A percentile compares a stretch with the other conserved stretches of the same genome.
phyloP scores from a whole-genome alignment of 2,113 vertebrate genomes.

The Macheiramphus alcinus region DNA sequence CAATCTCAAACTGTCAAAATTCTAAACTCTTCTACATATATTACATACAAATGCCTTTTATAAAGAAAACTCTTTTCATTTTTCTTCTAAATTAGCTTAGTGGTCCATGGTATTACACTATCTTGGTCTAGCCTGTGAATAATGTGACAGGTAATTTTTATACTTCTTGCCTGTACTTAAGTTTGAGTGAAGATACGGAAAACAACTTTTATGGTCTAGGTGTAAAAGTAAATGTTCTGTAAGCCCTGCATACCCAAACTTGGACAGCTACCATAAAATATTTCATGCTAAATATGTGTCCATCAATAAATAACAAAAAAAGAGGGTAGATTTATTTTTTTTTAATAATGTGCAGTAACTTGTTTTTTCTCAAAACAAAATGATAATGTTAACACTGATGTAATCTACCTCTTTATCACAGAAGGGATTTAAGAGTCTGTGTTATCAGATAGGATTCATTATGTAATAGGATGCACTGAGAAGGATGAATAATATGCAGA shows the following conservation, averaged over 20 bases:
- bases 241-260: constrained; percentile 43
- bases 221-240: constrained; percentile 82
- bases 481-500: constrained; percentile 14
- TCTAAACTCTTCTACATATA: constrained; percentile 72
- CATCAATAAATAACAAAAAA: constrained; percentile 45
- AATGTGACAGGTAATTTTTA: constrained; percentile 75
- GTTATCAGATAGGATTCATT: neutral
- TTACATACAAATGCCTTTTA: constrained; percentile 70
- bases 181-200: constrained; percentile 73
- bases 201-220: constrained; percentile 77
- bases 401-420: neutral
- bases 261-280: constrained; percentile 63
- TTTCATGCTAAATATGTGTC: constrained; percentile 39
- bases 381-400: constrained; percentile 1
- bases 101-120: constrained; percentile 70
- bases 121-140: constrained; percentile 60
- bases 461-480: neutral
- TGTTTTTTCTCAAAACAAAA: constrained; percentile 51
- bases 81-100: constrained; percentile 77
- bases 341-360: neutral
- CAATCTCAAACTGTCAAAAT: constrained; percentile 76
- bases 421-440: neutral
- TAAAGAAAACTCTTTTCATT: constrained; percentile 59
- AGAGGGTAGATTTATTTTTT: neutral
- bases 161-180: constrained; percentile 63